Evolutionary conservation across 2,888 invertebrate species (phyloP).

Genomic region (Apodemia duryi): DNA sequence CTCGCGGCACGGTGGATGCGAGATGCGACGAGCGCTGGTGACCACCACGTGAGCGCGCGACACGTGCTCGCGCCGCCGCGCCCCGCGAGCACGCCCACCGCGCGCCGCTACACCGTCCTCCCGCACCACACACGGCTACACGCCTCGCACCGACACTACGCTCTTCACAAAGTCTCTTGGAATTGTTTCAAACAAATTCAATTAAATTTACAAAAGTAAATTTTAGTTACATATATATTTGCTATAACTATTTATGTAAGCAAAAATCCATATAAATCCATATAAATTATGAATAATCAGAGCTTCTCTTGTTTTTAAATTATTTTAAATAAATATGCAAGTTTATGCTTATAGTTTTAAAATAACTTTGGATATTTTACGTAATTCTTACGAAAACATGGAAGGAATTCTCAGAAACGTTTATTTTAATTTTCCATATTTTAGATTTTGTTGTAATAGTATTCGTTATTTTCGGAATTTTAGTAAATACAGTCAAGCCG

Average conservation of each 20-base stretch:
- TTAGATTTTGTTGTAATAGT: too few species aligned
- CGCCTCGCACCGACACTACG: constrained; percentile 39
- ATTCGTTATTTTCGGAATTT: too few species aligned
- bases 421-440: too few species aligned
- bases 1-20: constrained; percentile 57
- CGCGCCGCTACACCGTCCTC: constrained; percentile 38
- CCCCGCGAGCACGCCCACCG: constrained; percentile 43
- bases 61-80: constrained; percentile 61
- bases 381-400: too few species aligned
- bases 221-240: not conserved
- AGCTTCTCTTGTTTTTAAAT: too few species aligned
- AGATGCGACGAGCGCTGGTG: constrained; percentile 53
- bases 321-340: too few species aligned
- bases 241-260: not conserved
- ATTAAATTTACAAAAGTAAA: not conserved
- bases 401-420: too few species aligned
- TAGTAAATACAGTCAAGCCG: too few species aligned
- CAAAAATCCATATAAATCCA: too few species aligned
- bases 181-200: constrained; percentile 10
- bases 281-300: too few species aligned
- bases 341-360: too few species aligned
- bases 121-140: constrained; percentile 41
- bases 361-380: too few species aligned
- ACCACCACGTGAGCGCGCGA: constrained; percentile 72
- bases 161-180: constrained; percentile 42